Evolutionary conservation across 2,888 invertebrate species (phyloP).

Genomic region (Neoitamus cyanurus): DNA sequence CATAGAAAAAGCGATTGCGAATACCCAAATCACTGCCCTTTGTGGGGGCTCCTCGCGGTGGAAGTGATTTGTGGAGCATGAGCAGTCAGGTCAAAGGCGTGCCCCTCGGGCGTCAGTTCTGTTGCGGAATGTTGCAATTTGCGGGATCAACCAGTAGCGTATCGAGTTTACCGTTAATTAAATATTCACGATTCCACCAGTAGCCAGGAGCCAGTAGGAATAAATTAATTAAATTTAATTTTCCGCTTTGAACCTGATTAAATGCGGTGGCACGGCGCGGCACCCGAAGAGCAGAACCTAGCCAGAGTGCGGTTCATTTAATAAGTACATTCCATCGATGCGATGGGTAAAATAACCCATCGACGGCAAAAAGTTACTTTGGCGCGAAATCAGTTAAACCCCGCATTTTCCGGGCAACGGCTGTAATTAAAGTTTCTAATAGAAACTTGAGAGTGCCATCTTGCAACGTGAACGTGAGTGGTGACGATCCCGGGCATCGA

Average conservation of each 20-base stretch:
- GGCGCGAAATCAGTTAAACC: neutral
- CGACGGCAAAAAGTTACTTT: neutral
- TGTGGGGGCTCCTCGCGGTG: neutral
- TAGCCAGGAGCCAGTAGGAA: neutral
- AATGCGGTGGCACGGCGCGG: neutral
- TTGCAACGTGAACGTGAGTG: neutral
- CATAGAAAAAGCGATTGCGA: neutral
- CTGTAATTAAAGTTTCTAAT: neutral
- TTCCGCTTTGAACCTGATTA: neutral
- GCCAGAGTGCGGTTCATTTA: neutral
- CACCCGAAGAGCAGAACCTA: neutral
- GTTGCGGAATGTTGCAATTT: neutral
- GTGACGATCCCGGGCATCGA: neutral
- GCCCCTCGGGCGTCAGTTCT: neutral
- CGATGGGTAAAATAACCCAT: neutral
- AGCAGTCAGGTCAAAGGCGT: neutral
- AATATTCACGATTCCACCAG: neutral
- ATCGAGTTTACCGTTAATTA: neutral
- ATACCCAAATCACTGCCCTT: neutral
- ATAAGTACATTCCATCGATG: neutral
- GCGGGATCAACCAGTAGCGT: neutral
- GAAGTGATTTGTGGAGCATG: neutral
- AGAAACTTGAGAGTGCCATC: neutral
- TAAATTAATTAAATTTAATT: neutral
- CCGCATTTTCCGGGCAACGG: neutral